phyloP scores from a whole-genome alignment of 2,113 vertebrate species.

The Platichthys flesus region DNA sequence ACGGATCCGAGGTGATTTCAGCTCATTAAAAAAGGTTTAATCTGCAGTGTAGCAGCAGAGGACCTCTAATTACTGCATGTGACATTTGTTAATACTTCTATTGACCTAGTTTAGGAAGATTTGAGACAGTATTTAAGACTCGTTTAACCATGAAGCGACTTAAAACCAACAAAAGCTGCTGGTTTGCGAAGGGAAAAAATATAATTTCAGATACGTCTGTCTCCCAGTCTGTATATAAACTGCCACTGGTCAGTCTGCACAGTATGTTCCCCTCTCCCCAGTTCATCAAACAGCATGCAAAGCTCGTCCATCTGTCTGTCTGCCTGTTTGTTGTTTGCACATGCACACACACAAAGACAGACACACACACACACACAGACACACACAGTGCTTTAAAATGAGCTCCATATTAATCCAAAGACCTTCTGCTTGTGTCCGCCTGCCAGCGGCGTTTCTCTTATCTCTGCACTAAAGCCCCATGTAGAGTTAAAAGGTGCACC shows the following conservation, averaged over 20 bases:
- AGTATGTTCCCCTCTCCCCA: slow-evolving; percentile 19
- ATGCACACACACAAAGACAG: neutral
- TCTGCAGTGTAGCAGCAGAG: too few relatives aligned
- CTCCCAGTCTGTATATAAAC: slow-evolving; percentile 16
- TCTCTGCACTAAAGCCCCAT: slow-evolving; percentile 43
- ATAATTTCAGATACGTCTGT: neutral
- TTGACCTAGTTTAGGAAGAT: neutral
- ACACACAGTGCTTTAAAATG: slow-evolving; percentile 45
- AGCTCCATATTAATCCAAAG: slow-evolving; percentile 63
- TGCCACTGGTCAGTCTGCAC: slow-evolving; percentile 17
- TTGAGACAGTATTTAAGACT: neutral
- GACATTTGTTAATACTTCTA: neutral
- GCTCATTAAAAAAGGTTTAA: too few relatives aligned
- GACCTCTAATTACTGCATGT: neutral
- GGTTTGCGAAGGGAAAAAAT: neutral
- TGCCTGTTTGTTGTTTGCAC: slow-evolving; percentile 42
- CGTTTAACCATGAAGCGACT: neutral
- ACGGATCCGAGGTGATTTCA: neutral
- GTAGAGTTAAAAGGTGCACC: slow-evolving; percentile 62
- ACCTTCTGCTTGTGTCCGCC: slow-evolving; percentile 57
- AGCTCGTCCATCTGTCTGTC: slow-evolving; percentile 67
- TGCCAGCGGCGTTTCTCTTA: slow-evolving; percentile 61
- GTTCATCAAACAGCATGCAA: slow-evolving; percentile 47
- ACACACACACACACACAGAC: neutral
- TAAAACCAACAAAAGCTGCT: neutral